phyloP scores from a whole-genome alignment of 1,140 invertebrate genomes.

The Phocides pigmalion region DNA sequence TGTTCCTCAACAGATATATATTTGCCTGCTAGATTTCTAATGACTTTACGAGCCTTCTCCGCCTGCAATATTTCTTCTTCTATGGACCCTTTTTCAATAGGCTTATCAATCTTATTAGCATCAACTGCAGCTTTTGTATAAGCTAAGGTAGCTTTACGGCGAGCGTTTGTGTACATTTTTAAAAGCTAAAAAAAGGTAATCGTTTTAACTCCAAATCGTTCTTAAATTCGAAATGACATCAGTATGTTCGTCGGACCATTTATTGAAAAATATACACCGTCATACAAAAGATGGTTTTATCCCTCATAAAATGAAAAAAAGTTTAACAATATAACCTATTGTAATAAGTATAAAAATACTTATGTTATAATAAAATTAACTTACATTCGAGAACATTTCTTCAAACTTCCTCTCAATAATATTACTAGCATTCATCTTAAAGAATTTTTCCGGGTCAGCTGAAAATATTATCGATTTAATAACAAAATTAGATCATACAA shows the following conservation, averaged over 20 bases:
- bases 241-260: no score
- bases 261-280: no score
- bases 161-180: conserved; percentile 5
- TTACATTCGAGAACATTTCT: conserved; percentile 51
- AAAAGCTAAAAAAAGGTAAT: conserved; percentile 5
- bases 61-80: background rate
- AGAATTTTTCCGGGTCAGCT: conserved; percentile 46
- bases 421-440: conserved; percentile 45
- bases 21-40: conserved; percentile 2
- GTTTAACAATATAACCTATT: background rate
- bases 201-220: no score
- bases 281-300: no score
- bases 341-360: background rate
- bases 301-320: no score
- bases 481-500: conserved; percentile 1
- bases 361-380: background rate
- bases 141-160: background rate
- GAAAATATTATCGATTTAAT: background rate
- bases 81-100: background rate
- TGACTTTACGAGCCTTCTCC: background rate
- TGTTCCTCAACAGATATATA: conserved; percentile 22
- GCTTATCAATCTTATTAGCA: background rate
- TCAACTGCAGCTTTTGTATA: background rate
- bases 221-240: no score
- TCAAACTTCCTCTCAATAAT: conserved; percentile 42